phyloP scores from a whole-genome alignment of 2,113 vertebrate species.

The Eretmochelys imbricata region DNA sequence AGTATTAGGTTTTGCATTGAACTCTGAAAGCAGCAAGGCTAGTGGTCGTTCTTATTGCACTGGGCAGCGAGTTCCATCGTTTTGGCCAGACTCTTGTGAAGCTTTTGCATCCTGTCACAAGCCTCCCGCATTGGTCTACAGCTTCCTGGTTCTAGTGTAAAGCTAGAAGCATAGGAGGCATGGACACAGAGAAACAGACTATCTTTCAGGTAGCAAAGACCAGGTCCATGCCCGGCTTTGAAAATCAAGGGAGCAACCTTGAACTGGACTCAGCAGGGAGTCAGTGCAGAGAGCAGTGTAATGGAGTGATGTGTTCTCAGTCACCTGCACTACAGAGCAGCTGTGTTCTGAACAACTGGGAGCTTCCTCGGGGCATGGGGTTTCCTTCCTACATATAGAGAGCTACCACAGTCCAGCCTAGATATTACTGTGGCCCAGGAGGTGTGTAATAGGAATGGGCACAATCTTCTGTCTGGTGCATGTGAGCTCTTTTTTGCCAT shows the following conservation, averaged over 20 bases:
- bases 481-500: neutral
- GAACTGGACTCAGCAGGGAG: neutral
- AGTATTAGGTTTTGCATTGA: neutral
- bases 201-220: neutral
- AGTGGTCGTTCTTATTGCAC: neutral
- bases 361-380: neutral
- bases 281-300: neutral
- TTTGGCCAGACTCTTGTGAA: neutral
- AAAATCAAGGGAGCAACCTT: neutral
- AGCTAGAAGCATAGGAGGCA: too few relatives aligned
- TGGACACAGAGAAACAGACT: neutral
- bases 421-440: neutral
- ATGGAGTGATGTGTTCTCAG: neutral
- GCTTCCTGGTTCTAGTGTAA: neutral
- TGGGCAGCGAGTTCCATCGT: neutral
- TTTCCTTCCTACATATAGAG: neutral
- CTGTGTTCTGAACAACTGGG: neutral
- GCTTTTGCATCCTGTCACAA: neutral
- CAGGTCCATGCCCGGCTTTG: neutral
- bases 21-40: neutral
- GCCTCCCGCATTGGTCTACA: neutral
- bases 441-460: neutral
- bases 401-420: neutral
- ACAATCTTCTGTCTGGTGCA: neutral
- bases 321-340: neutral